Percentiles rank a stretch among this genome's conserved stretches.
Conservation (phyloP, 2,797 vertebrate genomes). For the Pseudotriccus pelzelni region DNA sequence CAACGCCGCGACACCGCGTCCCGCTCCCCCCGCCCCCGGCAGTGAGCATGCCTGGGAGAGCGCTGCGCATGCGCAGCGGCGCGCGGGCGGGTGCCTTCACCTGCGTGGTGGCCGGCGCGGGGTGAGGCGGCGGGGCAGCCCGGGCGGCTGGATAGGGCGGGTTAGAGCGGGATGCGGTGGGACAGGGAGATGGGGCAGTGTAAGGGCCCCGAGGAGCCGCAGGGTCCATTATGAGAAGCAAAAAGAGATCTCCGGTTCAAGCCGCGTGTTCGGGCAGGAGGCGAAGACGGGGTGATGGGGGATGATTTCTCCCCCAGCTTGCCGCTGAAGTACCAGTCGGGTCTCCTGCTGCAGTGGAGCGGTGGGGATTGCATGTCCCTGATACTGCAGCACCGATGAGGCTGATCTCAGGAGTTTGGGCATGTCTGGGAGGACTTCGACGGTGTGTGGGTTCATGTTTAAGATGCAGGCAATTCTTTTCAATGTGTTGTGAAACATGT, state of each 20-base stretch:
- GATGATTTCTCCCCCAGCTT: background rate
- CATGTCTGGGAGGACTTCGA: fast-evolving
- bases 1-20: background rate
- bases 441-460: background rate
- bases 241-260: background rate
- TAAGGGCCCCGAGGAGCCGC: background rate
- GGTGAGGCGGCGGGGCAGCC: background rate
- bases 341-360: background rate
- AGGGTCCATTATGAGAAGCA: background rate
- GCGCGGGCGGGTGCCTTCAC: background rate
- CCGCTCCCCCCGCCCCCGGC: background rate
- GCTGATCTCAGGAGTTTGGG: background rate
- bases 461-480: background rate
- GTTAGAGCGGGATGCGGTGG: too few species aligned
- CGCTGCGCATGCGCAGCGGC: conserved; percentile 15
- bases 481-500: background rate
- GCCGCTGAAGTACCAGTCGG: background rate
- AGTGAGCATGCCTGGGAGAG: conserved; percentile 60
- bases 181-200: background rate
- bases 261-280: background rate
- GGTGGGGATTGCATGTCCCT: background rate
- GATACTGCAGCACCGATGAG: fast-evolving
- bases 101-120: background rate
- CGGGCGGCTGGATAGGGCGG: background rate
- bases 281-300: background rate